Conservation (phyloP, 1,140 invertebrate species). For the Papilio machaon region DNA sequence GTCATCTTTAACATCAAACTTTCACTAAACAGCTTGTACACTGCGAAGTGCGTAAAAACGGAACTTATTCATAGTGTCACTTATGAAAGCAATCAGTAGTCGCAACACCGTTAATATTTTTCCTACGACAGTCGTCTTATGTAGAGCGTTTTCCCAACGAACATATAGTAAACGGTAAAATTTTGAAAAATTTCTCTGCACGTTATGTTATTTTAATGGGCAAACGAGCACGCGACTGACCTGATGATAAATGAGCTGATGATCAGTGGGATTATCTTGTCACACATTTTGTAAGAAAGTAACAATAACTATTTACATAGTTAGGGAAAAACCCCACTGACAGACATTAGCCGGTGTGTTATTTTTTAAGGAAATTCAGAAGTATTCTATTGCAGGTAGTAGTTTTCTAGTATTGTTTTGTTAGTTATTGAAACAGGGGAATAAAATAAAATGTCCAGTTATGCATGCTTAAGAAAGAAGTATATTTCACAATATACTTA, state of each 20-base stretch:
- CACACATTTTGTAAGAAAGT: background rate
- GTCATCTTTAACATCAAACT: background rate
- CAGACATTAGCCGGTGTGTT: no score
- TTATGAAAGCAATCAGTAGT: constrained; percentile 4
- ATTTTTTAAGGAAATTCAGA: no score
- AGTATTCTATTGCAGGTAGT: no score
- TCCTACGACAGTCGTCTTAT: background rate
- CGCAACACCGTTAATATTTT: constrained; percentile 8
- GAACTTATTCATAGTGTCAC: background rate
- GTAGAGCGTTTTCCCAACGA: background rate
- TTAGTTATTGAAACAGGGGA: no score
- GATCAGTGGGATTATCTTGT: background rate
- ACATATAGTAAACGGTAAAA: background rate
- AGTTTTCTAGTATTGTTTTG: no score
- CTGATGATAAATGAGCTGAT: background rate
- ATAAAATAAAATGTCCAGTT: background rate
- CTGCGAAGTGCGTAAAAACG: background rate
- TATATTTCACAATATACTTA: background rate
- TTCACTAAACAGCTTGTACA: background rate
- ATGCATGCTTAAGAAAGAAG: background rate
- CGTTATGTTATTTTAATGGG: background rate
- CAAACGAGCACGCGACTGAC: constrained; percentile 7
- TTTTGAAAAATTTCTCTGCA: background rate
- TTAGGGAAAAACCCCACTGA: background rate
- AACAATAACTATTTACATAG: no score